Conservation (phyloP, 2,797 vertebrate genomes). For the Tenualosa ilisha region DNA sequence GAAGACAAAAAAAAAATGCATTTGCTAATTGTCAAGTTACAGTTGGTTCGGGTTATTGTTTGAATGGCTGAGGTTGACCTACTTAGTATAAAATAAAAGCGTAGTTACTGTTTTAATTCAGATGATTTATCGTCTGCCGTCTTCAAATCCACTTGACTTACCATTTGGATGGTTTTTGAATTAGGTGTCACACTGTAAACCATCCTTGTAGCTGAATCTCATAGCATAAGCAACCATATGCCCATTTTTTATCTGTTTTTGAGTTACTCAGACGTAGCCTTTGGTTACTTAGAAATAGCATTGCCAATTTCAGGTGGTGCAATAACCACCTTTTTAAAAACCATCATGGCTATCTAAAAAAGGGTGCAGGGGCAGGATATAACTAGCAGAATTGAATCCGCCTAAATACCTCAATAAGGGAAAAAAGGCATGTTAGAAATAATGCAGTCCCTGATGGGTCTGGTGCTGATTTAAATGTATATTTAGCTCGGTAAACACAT, state of each 20-base stretch:
- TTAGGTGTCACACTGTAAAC: background rate
- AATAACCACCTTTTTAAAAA: background rate
- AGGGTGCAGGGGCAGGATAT: background rate
- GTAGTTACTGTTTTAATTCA: background rate
- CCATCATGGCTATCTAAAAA: background rate
- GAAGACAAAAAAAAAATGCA: background rate
- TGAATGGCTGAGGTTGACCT: background rate
- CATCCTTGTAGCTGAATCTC: background rate
- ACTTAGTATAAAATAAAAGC: background rate
- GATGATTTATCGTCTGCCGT: background rate
- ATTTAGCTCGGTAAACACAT: conserved; percentile 18
- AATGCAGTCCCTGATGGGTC: background rate
- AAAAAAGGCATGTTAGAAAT: background rate
- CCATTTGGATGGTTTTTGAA: background rate
- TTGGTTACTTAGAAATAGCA: background rate
- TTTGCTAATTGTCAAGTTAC: background rate
- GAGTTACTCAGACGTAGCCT: too few relatives aligned
- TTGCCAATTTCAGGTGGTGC: background rate
- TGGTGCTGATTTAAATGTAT: conserved; percentile 1
- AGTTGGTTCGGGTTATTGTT: conserved; percentile 9
- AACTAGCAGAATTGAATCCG: background rate
- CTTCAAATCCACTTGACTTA: background rate
- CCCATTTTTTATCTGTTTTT: background rate
- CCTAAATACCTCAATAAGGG: background rate
- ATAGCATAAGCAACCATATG: background rate